These are phyloP conservation scores for Buceros bicornis DNA, from an alignment of 2,797 vertebrate species.

Conservation along the genomic window DNA sequence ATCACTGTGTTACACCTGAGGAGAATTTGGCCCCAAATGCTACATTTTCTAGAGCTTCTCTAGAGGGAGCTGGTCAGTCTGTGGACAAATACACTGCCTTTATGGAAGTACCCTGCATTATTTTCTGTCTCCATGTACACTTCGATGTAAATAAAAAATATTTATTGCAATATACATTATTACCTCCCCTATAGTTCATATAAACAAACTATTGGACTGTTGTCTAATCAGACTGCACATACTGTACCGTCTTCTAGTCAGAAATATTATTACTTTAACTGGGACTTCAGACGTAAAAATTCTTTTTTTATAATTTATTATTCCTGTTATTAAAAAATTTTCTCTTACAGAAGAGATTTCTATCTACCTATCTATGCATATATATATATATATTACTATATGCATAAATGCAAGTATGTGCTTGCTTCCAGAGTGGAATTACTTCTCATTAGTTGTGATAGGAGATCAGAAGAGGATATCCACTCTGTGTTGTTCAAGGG, in stretches of 20 bases:
- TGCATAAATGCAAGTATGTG: background rate
- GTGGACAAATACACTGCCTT: background rate
- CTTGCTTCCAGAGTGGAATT: background rate
- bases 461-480: background rate
- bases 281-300: background rate
- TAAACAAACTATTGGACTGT: background rate
- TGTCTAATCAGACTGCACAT: background rate
- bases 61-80: background rate
- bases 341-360: background rate
- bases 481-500: background rate
- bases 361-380: too few species aligned
- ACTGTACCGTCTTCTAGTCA: background rate
- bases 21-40: background rate
- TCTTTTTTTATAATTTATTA: background rate
- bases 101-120: background rate
- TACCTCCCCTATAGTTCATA: background rate
- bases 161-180: background rate
- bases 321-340: background rate
- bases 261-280: background rate
- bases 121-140: background rate
- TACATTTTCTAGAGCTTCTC: background rate
- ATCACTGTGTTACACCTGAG: background rate
- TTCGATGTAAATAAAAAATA: background rate
- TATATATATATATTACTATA: too few species aligned
- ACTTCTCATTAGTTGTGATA: background rate